Conservation (phyloP, 2,113 vertebrate species). For the Eurypyga helias region DNA sequence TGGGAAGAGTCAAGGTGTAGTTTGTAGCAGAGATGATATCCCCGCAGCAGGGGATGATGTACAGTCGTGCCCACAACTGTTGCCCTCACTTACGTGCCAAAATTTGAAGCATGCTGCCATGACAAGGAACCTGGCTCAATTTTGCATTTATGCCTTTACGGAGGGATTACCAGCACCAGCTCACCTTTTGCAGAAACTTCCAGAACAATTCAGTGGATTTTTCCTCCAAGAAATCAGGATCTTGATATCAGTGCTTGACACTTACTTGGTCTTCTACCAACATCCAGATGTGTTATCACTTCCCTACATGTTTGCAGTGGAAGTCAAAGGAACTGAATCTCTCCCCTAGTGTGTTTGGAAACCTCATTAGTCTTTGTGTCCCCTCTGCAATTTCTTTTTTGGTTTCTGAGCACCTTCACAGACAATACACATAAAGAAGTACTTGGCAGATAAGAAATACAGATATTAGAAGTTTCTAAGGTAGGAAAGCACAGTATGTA, state of each 20-base stretch:
- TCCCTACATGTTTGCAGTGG: neutral
- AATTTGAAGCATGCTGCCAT: fast-evolving
- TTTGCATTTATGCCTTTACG: neutral
- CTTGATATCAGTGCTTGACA: neutral
- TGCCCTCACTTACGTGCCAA: fast-evolving
- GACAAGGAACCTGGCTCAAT: neutral
- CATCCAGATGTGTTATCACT: neutral
- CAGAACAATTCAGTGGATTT: neutral
- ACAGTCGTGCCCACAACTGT: fast-evolving
- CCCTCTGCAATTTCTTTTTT: neutral
- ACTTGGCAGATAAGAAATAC: neutral
- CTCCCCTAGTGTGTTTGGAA: neutral
- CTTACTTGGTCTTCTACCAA: neutral
- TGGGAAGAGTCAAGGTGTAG: neutral
- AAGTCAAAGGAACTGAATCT: neutral
- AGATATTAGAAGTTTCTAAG: neutral
- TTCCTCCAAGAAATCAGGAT: neutral
- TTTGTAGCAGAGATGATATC: neutral
- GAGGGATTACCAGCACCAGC: neutral
- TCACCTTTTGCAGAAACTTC: neutral
- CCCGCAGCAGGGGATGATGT: neutral
- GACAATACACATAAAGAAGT: neutral
- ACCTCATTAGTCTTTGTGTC: neutral
- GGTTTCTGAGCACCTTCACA: neutral
- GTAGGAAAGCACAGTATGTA: neutral